Conservation (phyloP, 1,140 invertebrate genomes). For the Mizuhopecten yessoensis region DNA sequence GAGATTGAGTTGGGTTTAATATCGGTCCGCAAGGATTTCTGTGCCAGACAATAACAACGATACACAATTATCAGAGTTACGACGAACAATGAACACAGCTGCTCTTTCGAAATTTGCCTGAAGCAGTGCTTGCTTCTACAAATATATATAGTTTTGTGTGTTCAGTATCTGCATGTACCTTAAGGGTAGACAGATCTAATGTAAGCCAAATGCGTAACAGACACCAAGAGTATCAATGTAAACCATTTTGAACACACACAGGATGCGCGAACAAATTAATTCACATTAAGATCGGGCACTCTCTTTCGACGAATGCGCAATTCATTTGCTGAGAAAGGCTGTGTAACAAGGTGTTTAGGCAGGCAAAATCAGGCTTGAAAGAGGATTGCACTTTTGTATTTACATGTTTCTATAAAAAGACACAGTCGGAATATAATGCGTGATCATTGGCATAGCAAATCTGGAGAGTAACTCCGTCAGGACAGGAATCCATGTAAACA, state of each 20-base stretch:
- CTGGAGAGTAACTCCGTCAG: background rate
- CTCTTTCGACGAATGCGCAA: background rate
- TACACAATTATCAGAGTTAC: background rate
- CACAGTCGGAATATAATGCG: background rate
- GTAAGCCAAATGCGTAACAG: background rate
- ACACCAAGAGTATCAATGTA: background rate
- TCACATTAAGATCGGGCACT: background rate
- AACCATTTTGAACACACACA: background rate
- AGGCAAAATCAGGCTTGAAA: background rate
- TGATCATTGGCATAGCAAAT: background rate
- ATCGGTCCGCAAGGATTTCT: no score
- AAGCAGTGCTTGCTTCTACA: background rate
- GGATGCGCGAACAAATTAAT: background rate
- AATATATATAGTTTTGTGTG: background rate
- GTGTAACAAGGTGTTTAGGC: background rate
- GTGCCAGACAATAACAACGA: background rate
- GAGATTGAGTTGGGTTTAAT: no score
- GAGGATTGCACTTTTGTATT: constrained; percentile 4
- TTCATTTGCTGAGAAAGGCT: background rate
- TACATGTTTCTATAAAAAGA: background rate
- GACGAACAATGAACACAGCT: background rate
- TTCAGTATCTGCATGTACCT: background rate
- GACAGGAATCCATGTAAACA: background rate
- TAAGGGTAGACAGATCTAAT: background rate
- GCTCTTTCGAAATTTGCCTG: background rate